These are phyloP conservation scores for Erpornis zantholeuca DNA, from an alignment of 2,113 vertebrate genomes.

Conservation along the genomic window DNA sequence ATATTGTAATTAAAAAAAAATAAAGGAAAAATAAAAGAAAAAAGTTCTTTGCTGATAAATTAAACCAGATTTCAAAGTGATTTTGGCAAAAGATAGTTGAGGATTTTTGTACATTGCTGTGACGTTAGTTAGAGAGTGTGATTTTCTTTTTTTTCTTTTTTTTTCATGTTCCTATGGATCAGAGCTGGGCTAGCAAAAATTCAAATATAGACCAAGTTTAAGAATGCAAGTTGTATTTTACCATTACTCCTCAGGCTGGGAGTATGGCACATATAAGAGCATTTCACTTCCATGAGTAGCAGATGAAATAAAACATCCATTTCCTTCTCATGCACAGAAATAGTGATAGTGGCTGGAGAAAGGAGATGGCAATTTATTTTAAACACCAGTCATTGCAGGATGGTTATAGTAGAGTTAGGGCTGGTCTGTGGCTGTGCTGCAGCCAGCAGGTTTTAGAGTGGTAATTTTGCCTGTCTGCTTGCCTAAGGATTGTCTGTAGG, in stretches of 20 bases:
- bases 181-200: conserved; percentile 2
- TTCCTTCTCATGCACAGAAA: conserved; percentile 23
- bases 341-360: neutral
- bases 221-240: neutral
- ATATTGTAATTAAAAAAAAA: neutral
- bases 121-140: neutral
- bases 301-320: conserved; percentile 34
- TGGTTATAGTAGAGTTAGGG: neutral
- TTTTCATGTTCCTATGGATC: fast-evolving
- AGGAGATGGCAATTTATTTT: conserved; percentile 25
- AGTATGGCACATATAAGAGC: neutral
- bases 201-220: neutral
- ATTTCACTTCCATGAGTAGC: neutral
- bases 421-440: neutral
- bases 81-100: neutral
- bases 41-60: neutral
- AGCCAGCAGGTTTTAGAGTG: neutral
- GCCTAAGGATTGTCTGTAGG: neutral
- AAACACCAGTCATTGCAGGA: neutral
- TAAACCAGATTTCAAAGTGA: conserved; percentile 1
- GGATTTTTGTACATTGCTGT: neutral
- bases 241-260: neutral
- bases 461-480: neutral
- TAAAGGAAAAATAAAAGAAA: neutral
- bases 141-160: neutral